These are phyloP conservation scores for Oreochromis aureus DNA, from an alignment of 2,113 vertebrate species.

Conservation along the genomic window DNA sequence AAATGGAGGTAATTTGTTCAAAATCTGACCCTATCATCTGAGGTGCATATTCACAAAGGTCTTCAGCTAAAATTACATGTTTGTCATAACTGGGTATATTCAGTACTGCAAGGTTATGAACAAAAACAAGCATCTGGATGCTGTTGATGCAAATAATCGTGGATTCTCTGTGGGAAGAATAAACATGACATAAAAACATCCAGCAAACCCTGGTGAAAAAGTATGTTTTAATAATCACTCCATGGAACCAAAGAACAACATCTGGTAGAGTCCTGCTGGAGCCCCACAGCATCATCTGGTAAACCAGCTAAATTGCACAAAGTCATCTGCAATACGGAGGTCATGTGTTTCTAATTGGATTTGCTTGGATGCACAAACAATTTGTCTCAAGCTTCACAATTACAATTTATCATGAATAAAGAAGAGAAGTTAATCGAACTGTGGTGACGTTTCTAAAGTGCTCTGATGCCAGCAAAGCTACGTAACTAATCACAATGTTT, in stretches of 20 bases:
- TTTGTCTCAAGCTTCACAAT: neutral
- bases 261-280: conserved; percentile 33
- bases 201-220: conserved; percentile 26
- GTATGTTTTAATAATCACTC: conserved; percentile 34
- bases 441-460: neutral
- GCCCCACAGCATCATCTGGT: neutral
- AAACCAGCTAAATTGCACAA: conserved; percentile 14
- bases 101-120: neutral
- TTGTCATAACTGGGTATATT: neutral
- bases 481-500: neutral
- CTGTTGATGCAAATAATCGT: neutral
- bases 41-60: neutral
- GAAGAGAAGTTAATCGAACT: neutral
- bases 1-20: conserved; percentile 10
- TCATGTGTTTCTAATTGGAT: conserved; percentile 15
- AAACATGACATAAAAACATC: neutral
- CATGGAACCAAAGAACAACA: conserved; percentile 23
- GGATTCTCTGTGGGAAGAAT: neutral
- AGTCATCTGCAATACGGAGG: neutral
- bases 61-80: rapidly evolving
- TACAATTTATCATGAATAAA: neutral
- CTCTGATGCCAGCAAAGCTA: neutral
- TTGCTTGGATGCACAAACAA: conserved; percentile 1
- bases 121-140: neutral
- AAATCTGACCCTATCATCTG: conserved; percentile 1